Conservation (phyloP, 2,888 invertebrate genomes). For the Heliconius ismenius region DNA sequence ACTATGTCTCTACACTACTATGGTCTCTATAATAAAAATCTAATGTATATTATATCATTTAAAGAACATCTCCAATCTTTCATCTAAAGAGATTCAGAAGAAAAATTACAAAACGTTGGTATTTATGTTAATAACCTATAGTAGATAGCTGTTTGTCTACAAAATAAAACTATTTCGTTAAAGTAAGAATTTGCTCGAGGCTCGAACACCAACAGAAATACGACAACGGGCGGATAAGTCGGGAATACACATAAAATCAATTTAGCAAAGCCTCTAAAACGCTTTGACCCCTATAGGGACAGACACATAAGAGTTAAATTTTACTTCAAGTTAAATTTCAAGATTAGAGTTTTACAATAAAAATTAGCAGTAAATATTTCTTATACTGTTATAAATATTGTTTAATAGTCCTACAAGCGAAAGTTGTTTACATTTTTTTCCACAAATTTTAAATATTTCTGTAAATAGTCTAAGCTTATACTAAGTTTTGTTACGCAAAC, state of each 20-base stretch:
- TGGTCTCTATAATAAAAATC: background rate
- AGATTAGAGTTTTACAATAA: slow-evolving; percentile 3
- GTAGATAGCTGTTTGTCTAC: slow-evolving; percentile 46
- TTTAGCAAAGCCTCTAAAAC: slow-evolving; percentile 77
- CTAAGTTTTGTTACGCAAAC: slow-evolving; percentile 28
- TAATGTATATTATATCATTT: background rate
- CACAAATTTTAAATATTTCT: slow-evolving; percentile 24
- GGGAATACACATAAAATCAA: slow-evolving; percentile 80
- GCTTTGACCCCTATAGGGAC: slow-evolving; percentile 66
- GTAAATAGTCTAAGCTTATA: slow-evolving; percentile 20
- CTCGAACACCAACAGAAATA: slow-evolving; percentile 52
- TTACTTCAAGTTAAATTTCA: slow-evolving; percentile 32
- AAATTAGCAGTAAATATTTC: background rate
- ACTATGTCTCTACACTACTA: background rate
- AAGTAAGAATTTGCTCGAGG: slow-evolving; percentile 60
- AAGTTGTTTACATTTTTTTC: background rate
- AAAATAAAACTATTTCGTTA: slow-evolving; percentile 56
- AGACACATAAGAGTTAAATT: slow-evolving; percentile 58
- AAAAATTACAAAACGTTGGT: background rate
- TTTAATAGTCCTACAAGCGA: background rate
- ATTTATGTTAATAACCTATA: slow-evolving; percentile 34
- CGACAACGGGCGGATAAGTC: slow-evolving; percentile 61
- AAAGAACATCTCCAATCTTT: no score
- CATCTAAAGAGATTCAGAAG: no score
- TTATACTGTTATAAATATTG: background rate